Percentiles rank a stretch among this genome's conserved stretches.
phyloP scores from a whole-genome alignment of 2,888 invertebrate species.

The Acheta domesticus region DNA sequence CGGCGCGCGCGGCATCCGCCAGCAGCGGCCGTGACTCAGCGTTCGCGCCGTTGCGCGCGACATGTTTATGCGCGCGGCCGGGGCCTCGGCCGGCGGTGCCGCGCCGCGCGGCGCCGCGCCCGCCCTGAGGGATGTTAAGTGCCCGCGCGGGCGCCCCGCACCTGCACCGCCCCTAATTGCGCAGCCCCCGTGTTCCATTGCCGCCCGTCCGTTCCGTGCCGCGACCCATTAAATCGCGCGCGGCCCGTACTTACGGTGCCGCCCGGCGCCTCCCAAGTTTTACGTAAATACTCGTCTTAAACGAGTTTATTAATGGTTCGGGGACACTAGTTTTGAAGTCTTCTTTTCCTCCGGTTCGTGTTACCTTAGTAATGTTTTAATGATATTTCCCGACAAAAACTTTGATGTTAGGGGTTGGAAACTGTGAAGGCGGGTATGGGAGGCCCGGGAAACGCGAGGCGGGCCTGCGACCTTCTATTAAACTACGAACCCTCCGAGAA shows the following conservation, averaged over 20 bases:
- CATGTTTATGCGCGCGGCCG: no score
- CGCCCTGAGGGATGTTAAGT: conserved; percentile 1
- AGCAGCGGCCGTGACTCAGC: no score
- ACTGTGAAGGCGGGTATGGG: neutral
- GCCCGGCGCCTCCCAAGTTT: neutral
- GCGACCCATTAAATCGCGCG: conserved; percentile 1
- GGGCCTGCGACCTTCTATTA: neutral
- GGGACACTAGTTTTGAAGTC: conserved; percentile 18
- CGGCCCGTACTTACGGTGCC: neutral
- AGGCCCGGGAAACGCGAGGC: neutral
- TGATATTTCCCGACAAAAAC: conserved; percentile 11
- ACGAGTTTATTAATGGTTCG: conserved; percentile 2
- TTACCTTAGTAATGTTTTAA: conserved; percentile 18
- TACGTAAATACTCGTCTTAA: neutral
- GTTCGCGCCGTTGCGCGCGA: no score
- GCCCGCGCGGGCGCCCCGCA: neutral
- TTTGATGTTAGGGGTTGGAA: neutral
- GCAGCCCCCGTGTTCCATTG: neutral
- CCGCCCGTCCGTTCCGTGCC: conserved; percentile 18
- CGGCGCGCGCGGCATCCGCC: neutral
- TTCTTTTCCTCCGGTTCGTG: neutral
- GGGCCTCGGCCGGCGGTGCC: no score
- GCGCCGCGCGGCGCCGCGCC: neutral
- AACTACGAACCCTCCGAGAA: neutral
- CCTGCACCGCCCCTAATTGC: neutral